Conservation (phyloP, 2,113 vertebrate species). For the Microcebus ravelobensis region DNA sequence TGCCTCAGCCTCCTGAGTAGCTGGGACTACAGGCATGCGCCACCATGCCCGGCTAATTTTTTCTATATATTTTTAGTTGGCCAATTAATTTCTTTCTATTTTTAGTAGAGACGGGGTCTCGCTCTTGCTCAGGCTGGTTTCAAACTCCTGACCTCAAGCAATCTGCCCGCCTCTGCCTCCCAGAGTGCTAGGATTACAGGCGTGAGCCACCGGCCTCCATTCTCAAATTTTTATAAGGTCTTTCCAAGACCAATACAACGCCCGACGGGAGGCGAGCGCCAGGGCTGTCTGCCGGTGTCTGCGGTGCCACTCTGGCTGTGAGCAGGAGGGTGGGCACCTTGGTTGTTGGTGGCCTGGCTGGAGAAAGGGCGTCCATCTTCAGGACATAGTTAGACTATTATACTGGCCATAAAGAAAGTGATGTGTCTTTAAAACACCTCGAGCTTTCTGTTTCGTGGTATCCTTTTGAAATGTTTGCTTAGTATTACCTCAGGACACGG, state of each 20-base stretch:
- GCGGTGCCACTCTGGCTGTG: accelerated
- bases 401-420: neutral
- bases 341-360: neutral
- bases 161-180: too few species aligned
- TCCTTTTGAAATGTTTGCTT: neutral
- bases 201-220: neutral
- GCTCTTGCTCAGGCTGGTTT: too few species aligned
- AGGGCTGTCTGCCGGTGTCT: neutral
- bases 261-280: too few species aligned
- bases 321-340: neutral
- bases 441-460: neutral
- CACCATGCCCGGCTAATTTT: too few species aligned
- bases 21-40: too few species aligned
- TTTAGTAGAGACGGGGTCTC: too few species aligned
- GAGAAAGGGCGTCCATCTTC: neutral
- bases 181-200: too few species aligned
- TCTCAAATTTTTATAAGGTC: neutral
- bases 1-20: too few species aligned
- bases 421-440: neutral
- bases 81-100: too few species aligned
- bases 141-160: too few species aligned
- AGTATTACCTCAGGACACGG: neutral
- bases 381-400: neutral
- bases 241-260: neutral
- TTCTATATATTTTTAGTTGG: too few species aligned